Conservation (phyloP, 2,113 vertebrate species). For the Dasypus novemcinctus region DNA sequence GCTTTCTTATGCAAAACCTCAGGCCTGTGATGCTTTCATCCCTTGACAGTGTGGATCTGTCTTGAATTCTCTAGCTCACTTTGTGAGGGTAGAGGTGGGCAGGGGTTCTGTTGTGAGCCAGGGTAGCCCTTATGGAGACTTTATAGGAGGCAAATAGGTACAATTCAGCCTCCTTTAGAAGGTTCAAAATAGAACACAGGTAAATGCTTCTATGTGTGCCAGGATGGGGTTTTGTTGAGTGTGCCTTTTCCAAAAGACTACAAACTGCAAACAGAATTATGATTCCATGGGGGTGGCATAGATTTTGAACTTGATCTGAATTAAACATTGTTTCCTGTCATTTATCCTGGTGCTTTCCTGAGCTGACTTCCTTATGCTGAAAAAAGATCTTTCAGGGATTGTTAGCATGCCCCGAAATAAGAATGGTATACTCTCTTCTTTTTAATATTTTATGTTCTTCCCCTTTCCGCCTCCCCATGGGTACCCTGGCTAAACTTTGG, state of each 20-base stretch:
- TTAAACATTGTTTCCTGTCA: neutral
- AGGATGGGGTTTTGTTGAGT: neutral
- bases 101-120: neutral
- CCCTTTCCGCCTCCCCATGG: neutral
- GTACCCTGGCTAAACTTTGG: neutral
- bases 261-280: neutral
- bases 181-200: neutral
- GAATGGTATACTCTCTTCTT: neutral
- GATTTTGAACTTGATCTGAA: neutral
- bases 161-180: neutral
- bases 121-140: neutral
- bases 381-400: neutral
- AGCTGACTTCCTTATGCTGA: neutral
- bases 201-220: neutral
- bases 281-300: neutral
- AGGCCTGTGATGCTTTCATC: neutral
- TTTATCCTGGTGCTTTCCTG: neutral
- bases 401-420: neutral
- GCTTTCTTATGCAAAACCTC: neutral
- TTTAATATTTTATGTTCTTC: neutral
- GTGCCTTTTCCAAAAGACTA: neutral
- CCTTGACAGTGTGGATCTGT: neutral
- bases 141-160: neutral
- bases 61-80: neutral
- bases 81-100: neutral